phyloP scores from a whole-genome alignment of 2,888 invertebrate genomes.

The Odontocerum albicorne region DNA sequence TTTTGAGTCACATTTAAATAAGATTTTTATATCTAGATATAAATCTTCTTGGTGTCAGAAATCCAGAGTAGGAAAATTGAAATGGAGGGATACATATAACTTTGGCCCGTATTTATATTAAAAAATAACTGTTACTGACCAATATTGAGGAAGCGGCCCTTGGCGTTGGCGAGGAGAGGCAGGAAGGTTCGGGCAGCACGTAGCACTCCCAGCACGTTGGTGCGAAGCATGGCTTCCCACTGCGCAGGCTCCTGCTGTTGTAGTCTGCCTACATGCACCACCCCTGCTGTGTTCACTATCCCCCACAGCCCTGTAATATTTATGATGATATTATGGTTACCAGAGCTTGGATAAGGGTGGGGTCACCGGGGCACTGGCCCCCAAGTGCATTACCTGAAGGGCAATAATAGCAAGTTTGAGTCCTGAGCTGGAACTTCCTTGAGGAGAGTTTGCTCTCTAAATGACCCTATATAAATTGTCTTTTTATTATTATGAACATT shows the following conservation, averaged over 20 bases:
- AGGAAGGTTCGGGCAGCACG: slow-evolving; percentile 76
- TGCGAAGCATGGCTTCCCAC: slow-evolving; percentile 70
- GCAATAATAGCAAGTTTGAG: too few species aligned
- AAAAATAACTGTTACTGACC: slow-evolving; percentile 44
- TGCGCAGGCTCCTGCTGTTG: slow-evolving; percentile 69
- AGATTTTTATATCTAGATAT: too few species aligned
- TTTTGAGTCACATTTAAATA: too few species aligned
- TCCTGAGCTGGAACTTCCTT: too few species aligned
- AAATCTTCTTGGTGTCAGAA: too few species aligned
- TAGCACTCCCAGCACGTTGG: slow-evolving; percentile 72
- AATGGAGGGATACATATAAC: not conserved
- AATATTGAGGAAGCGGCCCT: slow-evolving; percentile 71
- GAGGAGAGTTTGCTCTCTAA: too few species aligned
- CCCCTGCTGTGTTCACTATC: slow-evolving; percentile 80
- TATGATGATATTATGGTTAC: too few species aligned
- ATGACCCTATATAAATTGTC: too few species aligned
- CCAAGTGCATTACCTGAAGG: too few species aligned
- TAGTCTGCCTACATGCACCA: slow-evolving; percentile 70
- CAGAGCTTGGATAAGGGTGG: too few species aligned
- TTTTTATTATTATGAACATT: too few species aligned
- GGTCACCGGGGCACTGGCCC: too few species aligned
- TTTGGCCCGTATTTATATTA: slow-evolving; percentile 7
- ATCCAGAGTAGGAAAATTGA: not conserved
- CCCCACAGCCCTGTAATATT: slow-evolving; percentile 73
- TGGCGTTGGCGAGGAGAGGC: slow-evolving; percentile 65